phyloP scores from a whole-genome alignment of 2,888 invertebrate species.

The Acrocera orbiculus region DNA sequence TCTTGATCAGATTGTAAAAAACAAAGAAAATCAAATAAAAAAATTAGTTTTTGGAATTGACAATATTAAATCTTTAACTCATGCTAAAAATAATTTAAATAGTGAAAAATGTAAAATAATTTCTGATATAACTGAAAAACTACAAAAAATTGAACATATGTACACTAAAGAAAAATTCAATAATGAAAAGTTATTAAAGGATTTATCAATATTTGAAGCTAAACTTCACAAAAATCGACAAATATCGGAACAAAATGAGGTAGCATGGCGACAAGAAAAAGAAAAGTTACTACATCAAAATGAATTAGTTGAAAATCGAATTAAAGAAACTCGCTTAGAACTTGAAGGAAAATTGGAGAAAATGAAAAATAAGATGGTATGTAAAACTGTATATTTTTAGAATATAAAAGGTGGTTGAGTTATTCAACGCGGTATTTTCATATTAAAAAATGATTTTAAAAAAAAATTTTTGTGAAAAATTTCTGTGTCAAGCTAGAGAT shows the following conservation, averaged over 20 bases:
- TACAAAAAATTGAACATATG: slow-evolving; percentile 3
- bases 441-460: no score
- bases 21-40: background rate
- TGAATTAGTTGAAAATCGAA: slow-evolving; percentile 18
- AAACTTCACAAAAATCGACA: slow-evolving; percentile 21
- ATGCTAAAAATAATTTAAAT: background rate
- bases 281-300: slow-evolving; percentile 16
- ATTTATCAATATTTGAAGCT: slow-evolving; percentile 24
- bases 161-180: slow-evolving; percentile 7
- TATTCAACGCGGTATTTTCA: no score
- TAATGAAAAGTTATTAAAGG: slow-evolving; percentile 16
- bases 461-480: no score
- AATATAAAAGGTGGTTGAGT: no score
- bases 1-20: background rate
- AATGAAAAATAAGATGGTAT: slow-evolving; percentile 69
- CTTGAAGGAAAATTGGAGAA: slow-evolving; percentile 58
- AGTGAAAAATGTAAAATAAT: background rate
- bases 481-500: no score
- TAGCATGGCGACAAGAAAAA: slow-evolving; percentile 18
- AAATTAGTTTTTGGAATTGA: no score
- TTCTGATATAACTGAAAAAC: slow-evolving; percentile 3
- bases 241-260: slow-evolving; percentile 13
- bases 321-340: slow-evolving; percentile 34
- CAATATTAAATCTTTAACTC: background rate
- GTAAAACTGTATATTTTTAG: no score